Evolutionary conservation across 2,113 vertebrate genomes (phyloP), one percentile per base, ranked within the genome.

Genomic region (Limnothrissa miodon): DNA sequence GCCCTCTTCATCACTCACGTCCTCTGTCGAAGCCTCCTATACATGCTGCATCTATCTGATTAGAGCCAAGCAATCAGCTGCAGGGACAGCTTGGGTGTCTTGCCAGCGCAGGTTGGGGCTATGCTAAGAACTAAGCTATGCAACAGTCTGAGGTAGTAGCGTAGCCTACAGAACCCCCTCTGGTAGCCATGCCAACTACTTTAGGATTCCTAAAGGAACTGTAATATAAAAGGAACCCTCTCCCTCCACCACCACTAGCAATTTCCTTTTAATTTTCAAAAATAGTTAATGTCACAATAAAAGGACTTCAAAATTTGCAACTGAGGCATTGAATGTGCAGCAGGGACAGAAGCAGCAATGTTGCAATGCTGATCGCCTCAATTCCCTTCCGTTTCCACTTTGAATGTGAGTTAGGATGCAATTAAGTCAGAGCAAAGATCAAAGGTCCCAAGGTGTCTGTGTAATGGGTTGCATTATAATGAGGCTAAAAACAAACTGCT

Each of bases 1-100:
- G 84, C 85, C 83, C 87, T 90, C 85, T 87, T 0, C 81, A 82
- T 2, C 9, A 83, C 87, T 86, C 80, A 25, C 44, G 84, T 85
- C 81, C 80, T 84, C 84, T 81, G 82, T 80, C 80, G 85, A 81
- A 29, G 10, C 33, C 36, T 81, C 39, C 79, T 87, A 80, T 83
- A 46, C 83, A 74, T 84, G 80, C 81, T 80, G 83, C 78, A 80
- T 86, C 80, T 42, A 42, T 42, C 6, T 84, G 83, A 84, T 87
- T 86, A 87, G 33, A 74, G 15, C 83, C 82, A 86, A 84, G 80
- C 56, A 84, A 83, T 80, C 86, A 86, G 87, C 44, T 79, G 78
- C 66, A 13, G 11, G 6, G 79, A 29, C 80, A 13, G 51, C 79
- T 33, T 53, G 80, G 83, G 84, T 79, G 85, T 89, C 45, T 39